Percentiles rank a stretch among this genome's conserved stretches.
phyloP scores from a whole-genome alignment of 1,140 invertebrate species.

The Myzus persicae region DNA sequence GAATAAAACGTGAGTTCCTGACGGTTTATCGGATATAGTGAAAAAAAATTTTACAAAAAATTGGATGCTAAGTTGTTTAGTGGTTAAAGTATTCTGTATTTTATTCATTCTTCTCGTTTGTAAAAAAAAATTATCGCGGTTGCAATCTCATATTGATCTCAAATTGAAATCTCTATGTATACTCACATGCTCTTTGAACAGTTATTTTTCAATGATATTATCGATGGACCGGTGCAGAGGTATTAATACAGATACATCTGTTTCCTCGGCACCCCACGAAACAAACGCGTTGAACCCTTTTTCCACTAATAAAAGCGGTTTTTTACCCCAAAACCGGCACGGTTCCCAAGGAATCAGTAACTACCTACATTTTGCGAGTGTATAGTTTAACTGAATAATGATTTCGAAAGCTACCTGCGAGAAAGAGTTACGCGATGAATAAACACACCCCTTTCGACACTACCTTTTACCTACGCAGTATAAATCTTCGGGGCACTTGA shows the following conservation, averaged over 20 bases:
- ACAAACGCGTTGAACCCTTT: neutral
- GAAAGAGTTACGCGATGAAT: constrained; percentile 25
- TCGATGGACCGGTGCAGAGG: constrained; percentile 7
- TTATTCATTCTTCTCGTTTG: constrained; percentile 2
- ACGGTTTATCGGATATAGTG: neutral
- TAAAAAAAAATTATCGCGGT: neutral
- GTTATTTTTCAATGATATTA: constrained; percentile 17
- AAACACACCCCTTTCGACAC: constrained; percentile 34
- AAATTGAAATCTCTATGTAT: neutral
- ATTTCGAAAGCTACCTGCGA: neutral
- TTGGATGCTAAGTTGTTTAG: neutral
- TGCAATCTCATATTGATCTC: constrained; percentile 9
- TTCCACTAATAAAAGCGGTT: constrained; percentile 31
- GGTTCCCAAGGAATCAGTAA: constrained; percentile 43
- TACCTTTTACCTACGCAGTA: neutral
- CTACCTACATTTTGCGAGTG: neutral
- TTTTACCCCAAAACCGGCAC: constrained; percentile 24
- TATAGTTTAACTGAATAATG: neutral
- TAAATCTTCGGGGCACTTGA: constrained; percentile 42
- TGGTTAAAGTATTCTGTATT: neutral
- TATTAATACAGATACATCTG: constrained; percentile 31
- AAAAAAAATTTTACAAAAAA: neutral
- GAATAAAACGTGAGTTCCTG: neutral
- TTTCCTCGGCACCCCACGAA: neutral
- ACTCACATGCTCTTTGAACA: too few species aligned